phyloP scores from a whole-genome alignment of 2,888 invertebrate genomes.

The Octonoba sinensis region DNA sequence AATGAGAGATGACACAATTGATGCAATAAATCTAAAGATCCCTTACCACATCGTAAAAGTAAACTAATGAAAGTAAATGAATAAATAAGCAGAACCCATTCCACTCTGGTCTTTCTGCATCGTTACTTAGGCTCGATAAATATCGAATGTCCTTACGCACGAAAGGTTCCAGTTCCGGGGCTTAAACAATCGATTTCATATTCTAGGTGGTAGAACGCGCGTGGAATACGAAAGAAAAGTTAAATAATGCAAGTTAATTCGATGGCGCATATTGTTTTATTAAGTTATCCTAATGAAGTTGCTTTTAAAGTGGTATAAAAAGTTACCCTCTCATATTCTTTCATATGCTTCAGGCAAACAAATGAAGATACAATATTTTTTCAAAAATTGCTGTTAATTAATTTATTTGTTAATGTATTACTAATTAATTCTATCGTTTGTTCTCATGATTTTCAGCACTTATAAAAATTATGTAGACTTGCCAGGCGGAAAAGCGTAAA shows the following conservation, averaged over 20 bases:
- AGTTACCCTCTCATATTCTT: neutral
- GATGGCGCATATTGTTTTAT: conserved; percentile 34
- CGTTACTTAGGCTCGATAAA: conserved; percentile 40
- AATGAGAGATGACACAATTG: too few species aligned
- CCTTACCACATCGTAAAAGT: conserved; percentile 9
- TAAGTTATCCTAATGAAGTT: conserved; percentile 46
- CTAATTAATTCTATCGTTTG: too few species aligned
- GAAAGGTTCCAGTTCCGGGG: conserved; percentile 26
- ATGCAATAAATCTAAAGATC: too few species aligned
- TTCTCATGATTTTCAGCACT: too few species aligned
- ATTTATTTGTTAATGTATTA: too few species aligned
- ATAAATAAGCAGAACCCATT: conserved; percentile 37
- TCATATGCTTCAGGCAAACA: too few species aligned
- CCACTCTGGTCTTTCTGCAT: conserved; percentile 19
- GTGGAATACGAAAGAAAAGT: conserved; percentile 12
- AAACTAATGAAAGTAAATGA: conserved; percentile 36
- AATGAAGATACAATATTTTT: too few species aligned
- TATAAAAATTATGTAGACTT: too few species aligned
- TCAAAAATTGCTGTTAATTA: too few species aligned
- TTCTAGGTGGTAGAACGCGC: conserved; percentile 1
- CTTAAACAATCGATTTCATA: conserved; percentile 40
- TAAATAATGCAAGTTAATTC: conserved; percentile 52
- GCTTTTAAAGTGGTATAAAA: conserved; percentile 30
- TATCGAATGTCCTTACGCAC: conserved; percentile 41
- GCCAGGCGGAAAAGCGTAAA: too few species aligned